Base-by-base conservation (phyloP, 2,113 vertebrate species). In the Phylloscopus trochiloides region DNA sequence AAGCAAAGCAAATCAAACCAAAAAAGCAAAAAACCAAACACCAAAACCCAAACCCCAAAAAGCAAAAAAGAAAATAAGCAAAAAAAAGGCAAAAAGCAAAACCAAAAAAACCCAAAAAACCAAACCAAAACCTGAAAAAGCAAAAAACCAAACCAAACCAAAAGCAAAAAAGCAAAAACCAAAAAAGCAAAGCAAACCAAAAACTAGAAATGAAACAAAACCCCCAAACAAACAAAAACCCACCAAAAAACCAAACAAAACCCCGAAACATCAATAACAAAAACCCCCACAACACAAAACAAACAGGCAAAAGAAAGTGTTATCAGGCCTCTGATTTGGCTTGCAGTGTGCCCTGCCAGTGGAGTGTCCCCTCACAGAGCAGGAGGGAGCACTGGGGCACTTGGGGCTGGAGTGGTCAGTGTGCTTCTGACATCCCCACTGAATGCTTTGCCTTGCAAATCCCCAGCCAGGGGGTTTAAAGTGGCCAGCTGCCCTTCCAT, bases 401-500 rank as follows among this genome's bases (percentile, higher is more conserved):
- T 29, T 1, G 0, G 58, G 42, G 78, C 20, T 8, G 3, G 43
- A 48, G 57, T 3, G 7, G 25, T 4, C 36, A 72, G n/a, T 3
- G 2, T 47, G 32, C 15, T 78, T 38, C 54, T 90, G 71, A 58
- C 34, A 15, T 19, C 2, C 0, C 36, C 5, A 15, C 52, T 45
- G 38, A 91, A 43, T 0, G 1, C 28, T 92, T 73, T 72, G 40
- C 81, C 71, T 85, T 88, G 66, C 52, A 63, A 50, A 84, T 32
- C 42, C 48, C 43, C 62, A 59, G 74, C 75, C 90, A 77, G 59
- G 73, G 47, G 19, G 19, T 70, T 50, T 58, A 52, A 88, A 77
- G 58, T 32, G 82, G 40, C 59, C 90, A 82, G 78, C 92, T 96
- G 94, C 78, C 93, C 68, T 62, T 88, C 90, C 75, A 83, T 96